These are phyloP conservation scores for Cyprinodon variegatus DNA, from an alignment of 2,113 vertebrate species.

Conservation along the genomic window DNA sequence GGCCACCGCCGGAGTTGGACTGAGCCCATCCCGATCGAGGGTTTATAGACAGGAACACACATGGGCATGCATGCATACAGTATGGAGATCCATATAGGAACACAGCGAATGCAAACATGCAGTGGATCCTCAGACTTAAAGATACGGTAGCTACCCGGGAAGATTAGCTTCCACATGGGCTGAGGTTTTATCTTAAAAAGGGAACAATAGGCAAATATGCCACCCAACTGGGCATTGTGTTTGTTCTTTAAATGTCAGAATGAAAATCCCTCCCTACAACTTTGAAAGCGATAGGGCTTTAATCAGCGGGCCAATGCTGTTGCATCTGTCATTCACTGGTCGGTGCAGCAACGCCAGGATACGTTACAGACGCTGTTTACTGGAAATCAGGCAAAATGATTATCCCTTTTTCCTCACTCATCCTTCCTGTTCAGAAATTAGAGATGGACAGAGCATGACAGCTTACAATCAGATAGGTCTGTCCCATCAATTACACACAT, in stretches of 20 bases:
- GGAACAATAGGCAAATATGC: conserved; percentile 76
- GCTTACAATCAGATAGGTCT: conserved; percentile 28
- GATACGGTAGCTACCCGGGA: conserved; percentile 54
- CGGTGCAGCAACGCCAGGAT: conserved; percentile 57
- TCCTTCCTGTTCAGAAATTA: conserved; percentile 25
- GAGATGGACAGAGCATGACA: conserved; percentile 7
- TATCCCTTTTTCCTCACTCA: conserved; percentile 39
- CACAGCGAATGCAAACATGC: conserved; percentile 11
- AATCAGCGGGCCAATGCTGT: conserved; percentile 64
- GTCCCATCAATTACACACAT: conserved; percentile 4
- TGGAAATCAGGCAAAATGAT: conserved; percentile 66
- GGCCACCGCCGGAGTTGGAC: conserved; percentile 76
- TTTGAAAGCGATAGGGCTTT: conserved; percentile 71
- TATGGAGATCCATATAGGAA: conserved; percentile 35
- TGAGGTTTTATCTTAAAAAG: conserved; percentile 78
- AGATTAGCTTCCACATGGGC: conserved; percentile 76
- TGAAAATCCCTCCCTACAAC: conserved; percentile 76
- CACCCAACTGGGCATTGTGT: conserved; percentile 78
- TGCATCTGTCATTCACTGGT: conserved; percentile 50
- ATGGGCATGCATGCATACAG: conserved; percentile 36
- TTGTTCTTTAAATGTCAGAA: conserved; percentile 84
- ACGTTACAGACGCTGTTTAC: conserved; percentile 71
- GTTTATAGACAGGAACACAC: conserved; percentile 64
- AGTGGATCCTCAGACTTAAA: conserved; percentile 32
- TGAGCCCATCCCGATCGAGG: conserved; percentile 53